Conservation (phyloP, 2,113 vertebrate species). For the Silurus asotus region DNA sequence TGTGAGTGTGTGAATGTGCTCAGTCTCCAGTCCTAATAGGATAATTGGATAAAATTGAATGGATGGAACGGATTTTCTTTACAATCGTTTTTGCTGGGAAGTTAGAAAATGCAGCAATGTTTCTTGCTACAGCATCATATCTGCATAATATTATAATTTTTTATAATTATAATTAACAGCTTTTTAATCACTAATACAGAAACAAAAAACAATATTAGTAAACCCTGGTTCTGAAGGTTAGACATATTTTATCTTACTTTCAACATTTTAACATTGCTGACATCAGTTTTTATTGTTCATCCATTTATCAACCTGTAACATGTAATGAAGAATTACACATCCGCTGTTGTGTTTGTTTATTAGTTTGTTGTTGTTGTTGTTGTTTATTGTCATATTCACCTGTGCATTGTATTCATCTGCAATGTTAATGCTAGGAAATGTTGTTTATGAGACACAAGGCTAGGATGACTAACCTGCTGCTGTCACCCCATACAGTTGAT, state of each 20-base stretch:
- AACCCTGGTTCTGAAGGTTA: background rate
- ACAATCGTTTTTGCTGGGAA: too few relatives aligned
- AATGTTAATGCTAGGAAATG: background rate
- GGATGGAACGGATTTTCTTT: too few relatives aligned
- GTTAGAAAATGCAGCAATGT: background rate
- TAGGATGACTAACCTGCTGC: background rate
- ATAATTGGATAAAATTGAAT: too few relatives aligned
- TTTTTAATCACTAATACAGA: too few relatives aligned
- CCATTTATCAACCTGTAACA: background rate
- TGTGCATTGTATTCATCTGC: background rate
- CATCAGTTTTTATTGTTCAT: background rate
- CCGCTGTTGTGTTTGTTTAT: background rate
- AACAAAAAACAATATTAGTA: too few relatives aligned
- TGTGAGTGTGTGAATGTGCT: too few relatives aligned
- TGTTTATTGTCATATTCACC: background rate
- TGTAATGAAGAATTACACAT: background rate
- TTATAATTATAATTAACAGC: too few relatives aligned
- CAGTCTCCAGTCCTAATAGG: too few relatives aligned
- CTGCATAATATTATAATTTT: background rate
- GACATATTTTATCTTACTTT: background rate
- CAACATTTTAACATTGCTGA: background rate
- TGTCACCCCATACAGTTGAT: background rate
- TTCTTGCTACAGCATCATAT: background rate
- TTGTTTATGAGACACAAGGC: background rate
- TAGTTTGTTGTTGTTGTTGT: background rate